A percentile compares a stretch with the other conserved stretches of the same genome.
phyloP scores from a whole-genome alignment of 2,888 invertebrate genomes.

The Drosophila neotestacea region DNA sequence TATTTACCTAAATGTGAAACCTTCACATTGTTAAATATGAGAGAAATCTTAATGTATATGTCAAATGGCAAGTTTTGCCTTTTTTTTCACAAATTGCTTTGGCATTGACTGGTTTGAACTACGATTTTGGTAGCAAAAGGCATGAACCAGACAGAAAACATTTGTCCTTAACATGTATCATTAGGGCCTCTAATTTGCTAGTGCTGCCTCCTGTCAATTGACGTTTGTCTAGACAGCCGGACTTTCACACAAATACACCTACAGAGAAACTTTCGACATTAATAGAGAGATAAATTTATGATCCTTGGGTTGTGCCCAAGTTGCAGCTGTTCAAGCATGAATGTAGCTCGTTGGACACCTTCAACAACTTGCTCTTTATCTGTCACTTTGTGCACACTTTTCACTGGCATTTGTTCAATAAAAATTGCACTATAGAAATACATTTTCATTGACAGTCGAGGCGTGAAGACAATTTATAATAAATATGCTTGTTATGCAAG shows the following conservation, averaged over 20 bases:
- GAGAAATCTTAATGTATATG: conserved; percentile 11
- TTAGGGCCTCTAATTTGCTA: conserved; percentile 38
- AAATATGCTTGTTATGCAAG: conserved; percentile 40
- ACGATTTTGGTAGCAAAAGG: conserved; percentile 9
- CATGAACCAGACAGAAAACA: conserved; percentile 16
- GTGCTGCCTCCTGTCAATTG: conserved; percentile 39
- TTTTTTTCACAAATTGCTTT: conserved; percentile 34
- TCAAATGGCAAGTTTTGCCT: conserved; percentile 22
- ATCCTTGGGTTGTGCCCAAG: background rate
- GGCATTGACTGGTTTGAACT: conserved; percentile 50
- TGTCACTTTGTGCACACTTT: conserved; percentile 1
- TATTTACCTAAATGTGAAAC: background rate
- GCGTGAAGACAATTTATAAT: conserved; percentile 24
- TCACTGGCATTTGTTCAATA: conserved; percentile 4
- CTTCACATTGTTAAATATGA: conserved; percentile 9
- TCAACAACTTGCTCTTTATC: background rate
- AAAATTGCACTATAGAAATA: conserved; percentile 10
- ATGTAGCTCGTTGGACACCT: background rate
- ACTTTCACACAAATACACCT: conserved; percentile 8
- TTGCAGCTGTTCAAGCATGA: background rate
- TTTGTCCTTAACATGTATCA: conserved; percentile 17
- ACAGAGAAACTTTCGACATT: conserved; percentile 7
- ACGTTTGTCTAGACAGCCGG: conserved; percentile 42
- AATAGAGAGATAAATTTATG: conserved; percentile 16
- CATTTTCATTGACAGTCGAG: conserved; percentile 24